A percentile compares a stretch with the other conserved stretches of the same genome.
Evolutionary conservation across 2,797 vertebrate genomes (phyloP).

Genomic region (Acanthurus leucopareius): DNA sequence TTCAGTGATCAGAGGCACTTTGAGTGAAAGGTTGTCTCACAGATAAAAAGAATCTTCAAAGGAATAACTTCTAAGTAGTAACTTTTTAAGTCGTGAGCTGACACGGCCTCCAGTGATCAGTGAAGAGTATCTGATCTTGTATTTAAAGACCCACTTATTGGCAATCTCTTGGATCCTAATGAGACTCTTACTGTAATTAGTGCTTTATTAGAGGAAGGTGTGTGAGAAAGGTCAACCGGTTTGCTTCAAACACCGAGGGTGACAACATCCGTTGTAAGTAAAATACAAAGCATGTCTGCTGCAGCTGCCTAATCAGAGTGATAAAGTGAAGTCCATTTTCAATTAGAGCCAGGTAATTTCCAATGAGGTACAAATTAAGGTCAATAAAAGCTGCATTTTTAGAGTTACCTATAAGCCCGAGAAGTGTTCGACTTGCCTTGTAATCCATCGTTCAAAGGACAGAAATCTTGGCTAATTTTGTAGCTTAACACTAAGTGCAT

Average conservation of each 20-base stretch:
- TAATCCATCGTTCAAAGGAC: neutral
- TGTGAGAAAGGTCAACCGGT: constrained; percentile 56
- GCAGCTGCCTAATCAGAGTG: constrained; percentile 25
- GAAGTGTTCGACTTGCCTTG: neutral
- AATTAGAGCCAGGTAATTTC: constrained; percentile 29
- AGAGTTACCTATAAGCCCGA: neutral
- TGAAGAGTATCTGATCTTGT: neutral
- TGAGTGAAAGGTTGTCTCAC: neutral
- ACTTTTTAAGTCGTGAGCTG: constrained; percentile 6
- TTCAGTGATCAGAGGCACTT: constrained; percentile 2
- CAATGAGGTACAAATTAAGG: constrained; percentile 6
- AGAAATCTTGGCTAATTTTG: neutral
- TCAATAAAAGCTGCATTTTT: neutral
- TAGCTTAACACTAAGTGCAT: neutral
- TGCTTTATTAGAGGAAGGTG: constrained; percentile 35
- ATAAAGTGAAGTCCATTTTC: constrained; percentile 27
- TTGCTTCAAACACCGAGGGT: constrained; percentile 16
- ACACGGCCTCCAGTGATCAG: constrained; percentile 1
- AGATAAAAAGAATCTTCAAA: constrained; percentile 3
- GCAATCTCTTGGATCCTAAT: constrained; percentile 10
- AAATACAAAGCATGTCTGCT: neutral
- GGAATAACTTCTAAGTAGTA: neutral
- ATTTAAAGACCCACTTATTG: constrained; percentile 11
- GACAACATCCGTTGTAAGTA: neutral
- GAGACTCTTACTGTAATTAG: constrained; percentile 35